A percentile compares a stretch with the other conserved stretches of the same genome.
Conservation (phyloP, 2,797 vertebrate species). For the Sebastes taczanowskii region DNA sequence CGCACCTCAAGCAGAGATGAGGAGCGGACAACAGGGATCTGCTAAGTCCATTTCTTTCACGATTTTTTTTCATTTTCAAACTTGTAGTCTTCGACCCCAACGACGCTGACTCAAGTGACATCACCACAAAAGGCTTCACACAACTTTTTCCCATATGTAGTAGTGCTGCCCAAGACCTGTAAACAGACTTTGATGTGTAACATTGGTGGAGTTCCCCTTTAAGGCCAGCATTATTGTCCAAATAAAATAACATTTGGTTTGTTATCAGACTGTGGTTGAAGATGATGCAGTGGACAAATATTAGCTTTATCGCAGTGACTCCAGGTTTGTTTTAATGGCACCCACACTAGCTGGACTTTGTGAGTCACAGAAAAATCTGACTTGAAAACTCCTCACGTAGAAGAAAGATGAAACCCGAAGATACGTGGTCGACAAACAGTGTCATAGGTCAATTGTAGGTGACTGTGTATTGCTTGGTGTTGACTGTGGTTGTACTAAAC, state of each 20-base stretch:
- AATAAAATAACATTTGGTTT: background rate
- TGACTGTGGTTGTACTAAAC: background rate
- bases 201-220: background rate
- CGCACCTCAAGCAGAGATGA: background rate
- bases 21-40: background rate
- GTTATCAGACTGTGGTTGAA: conserved; percentile 7
- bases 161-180: background rate
- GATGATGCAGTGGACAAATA: background rate
- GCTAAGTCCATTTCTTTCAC: background rate
- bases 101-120: background rate
- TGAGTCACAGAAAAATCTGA: background rate
- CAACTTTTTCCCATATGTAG: background rate
- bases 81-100: background rate
- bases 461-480: background rate
- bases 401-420: background rate
- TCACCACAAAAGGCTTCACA: background rate
- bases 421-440: background rate
- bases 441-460: background rate
- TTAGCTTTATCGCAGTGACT: background rate
- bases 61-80: background rate
- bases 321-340: background rate
- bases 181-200: background rate
- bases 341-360: background rate
- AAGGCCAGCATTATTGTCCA: background rate
- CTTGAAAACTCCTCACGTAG: background rate